Percentiles rank a stretch among this genome's conserved stretches.
phyloP scores from a whole-genome alignment of 2,888 invertebrate species.

The Crocallis elinguaria region DNA sequence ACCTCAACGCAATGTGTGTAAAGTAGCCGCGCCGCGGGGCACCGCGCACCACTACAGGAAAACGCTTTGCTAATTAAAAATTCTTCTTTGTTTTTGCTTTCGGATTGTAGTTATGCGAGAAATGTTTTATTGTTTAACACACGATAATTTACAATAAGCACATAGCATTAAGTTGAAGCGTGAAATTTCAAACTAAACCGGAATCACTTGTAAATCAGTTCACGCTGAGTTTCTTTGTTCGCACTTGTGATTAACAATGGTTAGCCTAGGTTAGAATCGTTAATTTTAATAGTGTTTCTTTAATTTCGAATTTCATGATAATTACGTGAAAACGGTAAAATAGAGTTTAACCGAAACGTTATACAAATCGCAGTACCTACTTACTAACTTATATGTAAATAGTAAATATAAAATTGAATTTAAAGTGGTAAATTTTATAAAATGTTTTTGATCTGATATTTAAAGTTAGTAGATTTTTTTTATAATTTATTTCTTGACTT shows the following conservation, averaged over 20 bases:
- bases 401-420: too few relatives aligned
- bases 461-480: too few relatives aligned
- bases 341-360: too few relatives aligned
- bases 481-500: too few relatives aligned
- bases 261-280: not conserved
- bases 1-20: slow-evolving; percentile 69
- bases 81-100: slow-evolving; percentile 70
- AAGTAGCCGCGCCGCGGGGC: slow-evolving; percentile 76
- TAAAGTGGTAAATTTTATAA: too few relatives aligned
- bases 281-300: not conserved
- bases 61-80: slow-evolving; percentile 78
- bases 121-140: slow-evolving; percentile 71
- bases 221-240: slow-evolving; percentile 48
- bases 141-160: slow-evolving; percentile 61
- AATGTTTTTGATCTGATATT: too few relatives aligned
- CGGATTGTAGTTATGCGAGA: slow-evolving; percentile 66
- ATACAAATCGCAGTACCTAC: too few relatives aligned
- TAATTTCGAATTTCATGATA: too few relatives aligned
- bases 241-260: slow-evolving; percentile 36
- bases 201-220: slow-evolving; percentile 50
- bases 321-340: too few relatives aligned
- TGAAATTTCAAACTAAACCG: slow-evolving; percentile 61
- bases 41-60: slow-evolving; percentile 56
- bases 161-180: slow-evolving; percentile 56
- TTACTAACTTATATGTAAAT: too few relatives aligned